These are phyloP conservation scores for Charina bottae DNA, from an alignment of 2,113 vertebrate genomes.

Conservation along the genomic window DNA sequence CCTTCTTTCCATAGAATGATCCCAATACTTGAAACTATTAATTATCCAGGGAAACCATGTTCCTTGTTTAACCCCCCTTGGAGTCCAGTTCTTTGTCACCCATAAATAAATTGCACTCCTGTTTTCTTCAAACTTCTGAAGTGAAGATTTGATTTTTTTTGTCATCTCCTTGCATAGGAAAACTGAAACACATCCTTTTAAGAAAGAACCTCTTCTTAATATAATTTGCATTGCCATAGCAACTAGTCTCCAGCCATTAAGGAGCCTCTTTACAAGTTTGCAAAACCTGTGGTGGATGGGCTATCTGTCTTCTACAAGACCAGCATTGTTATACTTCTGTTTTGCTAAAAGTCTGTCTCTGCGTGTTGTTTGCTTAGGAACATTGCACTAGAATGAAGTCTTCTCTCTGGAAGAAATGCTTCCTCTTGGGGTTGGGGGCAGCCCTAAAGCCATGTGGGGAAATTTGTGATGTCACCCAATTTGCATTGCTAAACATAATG, in stretches of 20 bases:
- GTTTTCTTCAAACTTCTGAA: background rate
- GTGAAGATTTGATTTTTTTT: background rate
- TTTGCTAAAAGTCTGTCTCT: background rate
- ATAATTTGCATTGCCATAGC: slow-evolving; percentile 26
- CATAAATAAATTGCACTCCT: background rate
- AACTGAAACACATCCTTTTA: background rate
- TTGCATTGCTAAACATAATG: background rate
- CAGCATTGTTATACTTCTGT: background rate
- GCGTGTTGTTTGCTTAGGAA: background rate
- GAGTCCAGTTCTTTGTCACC: background rate
- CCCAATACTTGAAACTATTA: background rate
- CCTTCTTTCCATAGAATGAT: background rate
- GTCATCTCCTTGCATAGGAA: background rate
- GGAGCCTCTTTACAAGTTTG: background rate
- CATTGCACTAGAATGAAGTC: background rate
- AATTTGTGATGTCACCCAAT: background rate
- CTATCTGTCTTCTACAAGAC: background rate
- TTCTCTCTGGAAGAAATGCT: background rate
- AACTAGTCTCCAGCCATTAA: slow-evolving; percentile 5
- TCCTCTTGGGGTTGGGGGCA: background rate
- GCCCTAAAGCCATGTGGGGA: background rate
- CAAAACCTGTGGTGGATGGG: background rate
- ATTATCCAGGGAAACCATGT: background rate
- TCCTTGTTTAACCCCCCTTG: background rate
- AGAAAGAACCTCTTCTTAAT: background rate